These are phyloP conservation scores for Orchestia grillus DNA, from an alignment of 1,140 invertebrate species.

Conservation along the genomic window DNA sequence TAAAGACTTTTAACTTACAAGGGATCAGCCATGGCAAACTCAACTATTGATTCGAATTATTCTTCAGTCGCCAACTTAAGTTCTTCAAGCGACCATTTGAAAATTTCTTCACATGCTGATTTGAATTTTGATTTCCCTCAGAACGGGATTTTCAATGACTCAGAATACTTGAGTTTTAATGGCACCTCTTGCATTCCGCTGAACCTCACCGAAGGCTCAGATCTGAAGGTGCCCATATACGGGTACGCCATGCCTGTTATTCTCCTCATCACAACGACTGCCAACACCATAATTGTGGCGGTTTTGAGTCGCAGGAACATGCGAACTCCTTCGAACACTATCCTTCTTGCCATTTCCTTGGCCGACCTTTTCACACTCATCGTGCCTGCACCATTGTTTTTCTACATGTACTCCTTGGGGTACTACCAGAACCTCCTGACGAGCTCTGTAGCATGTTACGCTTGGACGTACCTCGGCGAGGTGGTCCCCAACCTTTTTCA, in stretches of 20 bases:
- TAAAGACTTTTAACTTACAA: not conserved
- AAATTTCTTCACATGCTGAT: not conserved
- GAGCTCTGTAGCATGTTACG: conserved; percentile 82
- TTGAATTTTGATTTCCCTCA: too few species aligned
- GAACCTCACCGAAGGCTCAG: conserved; percentile 70
- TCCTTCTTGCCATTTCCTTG: conserved; percentile 87
- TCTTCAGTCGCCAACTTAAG: not conserved
- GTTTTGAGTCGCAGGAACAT: conserved; percentile 78
- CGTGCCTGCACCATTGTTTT: conserved; percentile 85
- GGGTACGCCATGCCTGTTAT: conserved; percentile 87
- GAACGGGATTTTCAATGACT: not conserved
- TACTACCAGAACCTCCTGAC: conserved; percentile 82
- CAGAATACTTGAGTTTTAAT: not conserved
- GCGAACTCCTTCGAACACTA: conserved; percentile 79
- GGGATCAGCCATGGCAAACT: not conserved
- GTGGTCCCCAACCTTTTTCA: conserved; percentile 87
- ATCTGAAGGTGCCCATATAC: conserved; percentile 77
- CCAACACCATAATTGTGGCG: conserved; percentile 88
- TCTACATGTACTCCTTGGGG: conserved; percentile 92
- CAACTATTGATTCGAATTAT: not conserved
- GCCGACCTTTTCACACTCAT: conserved; percentile 93
- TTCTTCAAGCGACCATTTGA: not conserved
- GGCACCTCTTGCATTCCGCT: not conserved
- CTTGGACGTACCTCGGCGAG: conserved; percentile 84
- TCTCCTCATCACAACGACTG: conserved; percentile 87